Evolutionary conservation across 2,113 vertebrate species (phyloP).

Genomic region (Capra hircus): DNA sequence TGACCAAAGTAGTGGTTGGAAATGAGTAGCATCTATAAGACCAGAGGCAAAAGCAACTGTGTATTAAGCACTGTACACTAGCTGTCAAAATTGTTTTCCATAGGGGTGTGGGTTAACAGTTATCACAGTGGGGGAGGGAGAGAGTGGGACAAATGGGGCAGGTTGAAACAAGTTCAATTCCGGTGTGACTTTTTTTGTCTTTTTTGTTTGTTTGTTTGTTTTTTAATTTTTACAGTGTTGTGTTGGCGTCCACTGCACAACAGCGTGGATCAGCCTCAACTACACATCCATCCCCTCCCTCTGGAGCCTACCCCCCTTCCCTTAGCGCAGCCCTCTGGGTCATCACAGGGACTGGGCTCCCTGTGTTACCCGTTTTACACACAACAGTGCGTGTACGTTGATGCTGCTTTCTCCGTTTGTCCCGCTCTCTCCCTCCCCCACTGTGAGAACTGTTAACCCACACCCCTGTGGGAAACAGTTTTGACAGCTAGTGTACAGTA

Average conservation of each 20-base stretch:
- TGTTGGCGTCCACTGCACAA: not conserved
- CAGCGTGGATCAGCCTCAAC: not conserved
- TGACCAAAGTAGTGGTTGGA: not conserved
- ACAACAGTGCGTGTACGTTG: accelerated
- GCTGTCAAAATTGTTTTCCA: not conserved
- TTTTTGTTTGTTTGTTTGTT: not conserved
- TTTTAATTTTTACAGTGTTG: not conserved
- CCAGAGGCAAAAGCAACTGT: not conserved
- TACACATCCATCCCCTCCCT: not conserved
- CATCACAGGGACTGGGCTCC: not conserved
- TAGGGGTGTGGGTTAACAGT: not conserved
- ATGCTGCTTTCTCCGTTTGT: not conserved
- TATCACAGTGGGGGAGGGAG: not conserved
- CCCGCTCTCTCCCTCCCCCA: not conserved
- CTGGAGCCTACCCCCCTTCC: not conserved
- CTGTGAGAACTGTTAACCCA: not conserved
- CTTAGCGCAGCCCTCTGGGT: not conserved
- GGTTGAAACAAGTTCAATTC: not conserved
- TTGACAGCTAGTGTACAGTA: not conserved
- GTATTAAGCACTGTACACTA: accelerated
- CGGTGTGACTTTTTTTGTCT: not conserved
- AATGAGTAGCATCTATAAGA: not conserved
- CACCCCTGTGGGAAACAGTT: not conserved
- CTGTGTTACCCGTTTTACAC: not conserved
- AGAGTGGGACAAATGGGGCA: not conserved